A percentile compares a stretch with the other conserved stretches of the same genome.
phyloP scores from a whole-genome alignment of 2,797 vertebrate genomes.

The Microctenopoma lineatum region DNA sequence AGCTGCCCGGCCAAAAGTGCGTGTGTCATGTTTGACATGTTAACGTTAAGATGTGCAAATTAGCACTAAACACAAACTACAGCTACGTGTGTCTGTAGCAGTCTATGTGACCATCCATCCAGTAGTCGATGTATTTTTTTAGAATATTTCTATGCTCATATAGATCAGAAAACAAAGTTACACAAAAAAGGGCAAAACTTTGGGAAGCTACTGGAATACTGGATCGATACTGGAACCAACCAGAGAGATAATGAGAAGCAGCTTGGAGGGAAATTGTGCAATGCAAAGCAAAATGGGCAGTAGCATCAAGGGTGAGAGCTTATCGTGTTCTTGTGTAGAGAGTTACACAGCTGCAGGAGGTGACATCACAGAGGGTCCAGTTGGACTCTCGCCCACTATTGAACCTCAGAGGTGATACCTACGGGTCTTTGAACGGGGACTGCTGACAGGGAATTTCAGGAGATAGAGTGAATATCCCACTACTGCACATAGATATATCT shows the following conservation, averaged over 20 bases:
- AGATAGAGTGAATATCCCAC: neutral
- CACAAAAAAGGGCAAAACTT: neutral
- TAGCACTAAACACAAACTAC: no score
- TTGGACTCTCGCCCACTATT: slow-evolving; percentile 25
- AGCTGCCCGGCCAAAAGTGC: no score
- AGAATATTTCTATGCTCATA: no score
- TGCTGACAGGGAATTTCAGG: slow-evolving; percentile 18
- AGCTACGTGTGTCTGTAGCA: no score
- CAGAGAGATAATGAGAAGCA: neutral
- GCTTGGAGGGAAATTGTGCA: slow-evolving; percentile 25
- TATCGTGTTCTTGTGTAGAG: slow-evolving; percentile 47
- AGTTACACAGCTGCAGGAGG: slow-evolving; percentile 7
- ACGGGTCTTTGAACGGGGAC: neutral
- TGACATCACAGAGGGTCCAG: slow-evolving; percentile 23
- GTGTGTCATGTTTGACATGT: no score
- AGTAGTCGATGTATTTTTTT: no score
- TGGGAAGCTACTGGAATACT: neutral
- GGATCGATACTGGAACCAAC: neutral
- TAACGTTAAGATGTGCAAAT: no score
- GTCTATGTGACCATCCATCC: no score
- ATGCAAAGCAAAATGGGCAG: neutral
- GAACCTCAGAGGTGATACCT: slow-evolving; percentile 37
- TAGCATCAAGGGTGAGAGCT: slow-evolving; percentile 34
- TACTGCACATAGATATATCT: neutral
- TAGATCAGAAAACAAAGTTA: no score